Conservation (phyloP, 2,797 vertebrate genomes). For the Anableps anableps region DNA sequence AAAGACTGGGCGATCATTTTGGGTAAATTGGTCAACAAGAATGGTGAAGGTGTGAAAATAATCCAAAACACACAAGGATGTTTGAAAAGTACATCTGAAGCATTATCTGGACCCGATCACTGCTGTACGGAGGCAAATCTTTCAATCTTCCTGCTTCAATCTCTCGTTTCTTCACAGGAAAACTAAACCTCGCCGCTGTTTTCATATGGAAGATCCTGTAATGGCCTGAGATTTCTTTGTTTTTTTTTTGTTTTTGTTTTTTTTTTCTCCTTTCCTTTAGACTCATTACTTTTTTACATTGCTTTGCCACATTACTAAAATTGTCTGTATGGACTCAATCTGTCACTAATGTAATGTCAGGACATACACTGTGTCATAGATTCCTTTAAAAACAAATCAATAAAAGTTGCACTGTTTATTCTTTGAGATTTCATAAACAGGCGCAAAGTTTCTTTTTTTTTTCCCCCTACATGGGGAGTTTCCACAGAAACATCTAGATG, state of each 20-base stretch:
- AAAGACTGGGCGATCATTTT: neutral
- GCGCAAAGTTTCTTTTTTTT: slow-evolving; percentile 2
- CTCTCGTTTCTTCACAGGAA: neutral
- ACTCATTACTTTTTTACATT: slow-evolving; percentile 5
- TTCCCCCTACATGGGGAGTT: neutral
- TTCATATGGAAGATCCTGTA: slow-evolving; percentile 6
- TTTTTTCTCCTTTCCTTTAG: neutral
- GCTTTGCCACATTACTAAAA: slow-evolving; percentile 7
- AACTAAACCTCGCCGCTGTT: neutral
- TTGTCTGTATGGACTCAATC: neutral
- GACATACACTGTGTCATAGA: slow-evolving; percentile 55
- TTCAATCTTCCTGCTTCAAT: neutral
- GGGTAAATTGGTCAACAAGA: neutral
- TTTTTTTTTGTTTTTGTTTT: too few species aligned
- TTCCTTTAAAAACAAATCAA: slow-evolving; percentile 66
- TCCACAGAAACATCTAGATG: too few species aligned
- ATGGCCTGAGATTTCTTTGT: slow-evolving; percentile 19
- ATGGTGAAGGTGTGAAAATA: neutral
- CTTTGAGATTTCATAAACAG: slow-evolving; percentile 37
- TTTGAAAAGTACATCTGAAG: neutral
- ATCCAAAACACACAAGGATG: neutral
- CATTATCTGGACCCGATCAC: neutral
- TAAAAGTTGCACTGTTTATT: slow-evolving; percentile 81
- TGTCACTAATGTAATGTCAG: slow-evolving; percentile 36
- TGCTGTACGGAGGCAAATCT: neutral